Base-by-base conservation (phyloP, 2,113 vertebrate genomes). In the Electrona antarctica region DNA sequence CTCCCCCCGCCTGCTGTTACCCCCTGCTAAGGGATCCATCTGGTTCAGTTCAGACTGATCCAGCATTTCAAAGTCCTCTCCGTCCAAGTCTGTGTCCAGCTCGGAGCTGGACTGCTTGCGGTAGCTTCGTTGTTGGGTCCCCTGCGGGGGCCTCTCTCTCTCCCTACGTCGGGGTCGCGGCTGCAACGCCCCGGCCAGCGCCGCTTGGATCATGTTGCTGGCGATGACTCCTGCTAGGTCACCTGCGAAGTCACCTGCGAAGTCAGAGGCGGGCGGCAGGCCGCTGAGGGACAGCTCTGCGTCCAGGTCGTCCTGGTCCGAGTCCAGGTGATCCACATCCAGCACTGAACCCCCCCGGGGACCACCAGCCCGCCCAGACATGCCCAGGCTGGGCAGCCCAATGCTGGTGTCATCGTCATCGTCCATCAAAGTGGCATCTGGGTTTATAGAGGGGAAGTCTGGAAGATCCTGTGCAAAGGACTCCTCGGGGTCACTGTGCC, bases 21-120 rank as follows among this genome's bases (percentile, higher is more conserved):
- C 93, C 60, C 88, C 93, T 70, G 93, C 92, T 4, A 93, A 29
- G 21, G 96, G 94, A 93, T 99, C 97, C 93, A 98, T 89, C 91
- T 97, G 96, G 90, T 92, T 97, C 79, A 99, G 93, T 92, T 98
- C 96, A 0, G 96, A 98, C 88, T 99, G 97, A 92, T 98, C 97
- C 90, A 99, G 92, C 92, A 99, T 94, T 91, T 98, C 98, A 94
- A 98, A 99, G 90, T 98, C 97, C 86, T 98, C 97, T 45, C 93
- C 95, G 45, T 98, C 97, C 7, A 92, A 95, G 50, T 99, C 98
- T 2, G 95, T 97, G 93, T 99, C 98, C 88, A 97, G 90, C 87
- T 99, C 97, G 0, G 94, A 97, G 92, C 95, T 97, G 76, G 93
- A 95, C 2, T 95, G 93, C 69, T 93, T 94, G 47, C 94, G 94